These are phyloP conservation scores for Phenganax subtilis DNA, from an alignment of 92 coral and sea anemone genomes.

Conservation along the genomic window DNA sequence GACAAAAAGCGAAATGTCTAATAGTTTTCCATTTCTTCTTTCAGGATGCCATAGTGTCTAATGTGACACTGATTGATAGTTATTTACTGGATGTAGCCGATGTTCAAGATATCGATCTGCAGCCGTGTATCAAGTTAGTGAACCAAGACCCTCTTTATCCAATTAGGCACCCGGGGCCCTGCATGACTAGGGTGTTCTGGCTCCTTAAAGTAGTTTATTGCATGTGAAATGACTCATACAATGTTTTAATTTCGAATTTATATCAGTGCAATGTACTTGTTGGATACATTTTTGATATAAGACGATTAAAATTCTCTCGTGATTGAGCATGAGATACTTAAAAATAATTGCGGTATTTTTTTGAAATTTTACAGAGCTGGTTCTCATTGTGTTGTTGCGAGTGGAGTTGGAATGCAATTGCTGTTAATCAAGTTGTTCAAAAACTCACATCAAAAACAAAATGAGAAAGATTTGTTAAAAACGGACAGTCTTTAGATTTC, in stretches of 20 bases:
- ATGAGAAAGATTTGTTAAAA: too few relatives aligned
- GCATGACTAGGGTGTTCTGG: background rate
- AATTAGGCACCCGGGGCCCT: background rate
- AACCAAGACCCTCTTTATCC: too few relatives aligned
- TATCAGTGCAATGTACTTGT: too few relatives aligned
- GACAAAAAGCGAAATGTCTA: background rate
- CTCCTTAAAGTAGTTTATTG: too few relatives aligned
- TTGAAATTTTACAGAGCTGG: background rate
- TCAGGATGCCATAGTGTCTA: background rate
- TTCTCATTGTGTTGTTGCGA: background rate
- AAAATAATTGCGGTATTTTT: background rate
- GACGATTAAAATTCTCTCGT: background rate
- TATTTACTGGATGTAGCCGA: slow-evolving; percentile 77
- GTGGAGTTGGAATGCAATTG: slow-evolving; percentile 1
- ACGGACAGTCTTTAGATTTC: too few relatives aligned
- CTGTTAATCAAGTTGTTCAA: background rate
- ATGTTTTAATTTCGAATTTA: too few relatives aligned
- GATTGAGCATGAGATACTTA: background rate
- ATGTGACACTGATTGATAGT: slow-evolving; percentile 33
- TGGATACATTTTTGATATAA: background rate
- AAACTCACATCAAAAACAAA: too few relatives aligned
- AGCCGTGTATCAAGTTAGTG: slow-evolving; percentile 59
- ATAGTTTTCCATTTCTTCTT: background rate
- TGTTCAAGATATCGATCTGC: slow-evolving; percentile 76
- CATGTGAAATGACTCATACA: too few relatives aligned